phyloP scores from a whole-genome alignment of 2,888 invertebrate genomes.

The Mayetiola destructor region DNA sequence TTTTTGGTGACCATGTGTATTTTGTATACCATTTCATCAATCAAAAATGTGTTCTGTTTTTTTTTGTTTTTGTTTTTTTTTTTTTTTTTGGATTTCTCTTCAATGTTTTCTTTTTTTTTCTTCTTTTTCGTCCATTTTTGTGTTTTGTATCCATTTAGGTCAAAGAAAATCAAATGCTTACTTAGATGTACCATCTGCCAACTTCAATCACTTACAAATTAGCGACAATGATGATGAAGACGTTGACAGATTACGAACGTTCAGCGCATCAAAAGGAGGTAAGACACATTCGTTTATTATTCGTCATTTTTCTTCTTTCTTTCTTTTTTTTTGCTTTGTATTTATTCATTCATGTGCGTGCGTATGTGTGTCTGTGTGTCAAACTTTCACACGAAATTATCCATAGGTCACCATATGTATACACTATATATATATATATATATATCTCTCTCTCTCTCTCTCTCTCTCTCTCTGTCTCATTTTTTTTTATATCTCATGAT shows the following conservation, averaged over 20 bases:
- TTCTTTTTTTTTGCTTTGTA: too few relatives aligned
- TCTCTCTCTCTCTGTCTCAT: not conserved
- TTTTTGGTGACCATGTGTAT: too few relatives aligned
- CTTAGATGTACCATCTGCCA: conserved; percentile 45
- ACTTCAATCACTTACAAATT: conserved; percentile 31
- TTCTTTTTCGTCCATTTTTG: conserved; percentile 16
- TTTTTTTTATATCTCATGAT: too few relatives aligned
- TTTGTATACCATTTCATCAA: too few relatives aligned
- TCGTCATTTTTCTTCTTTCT: too few relatives aligned
- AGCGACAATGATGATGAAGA: conserved; percentile 45
- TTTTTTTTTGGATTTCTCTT: not conserved
- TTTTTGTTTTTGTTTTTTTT: too few relatives aligned
- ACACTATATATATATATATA: too few relatives aligned
- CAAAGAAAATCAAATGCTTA: conserved; percentile 50
- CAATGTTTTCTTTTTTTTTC: not conserved
- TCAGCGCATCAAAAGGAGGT: conserved; percentile 85
- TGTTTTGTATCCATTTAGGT: conserved; percentile 38
- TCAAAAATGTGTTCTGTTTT: too few relatives aligned
- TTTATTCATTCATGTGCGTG: not conserved
- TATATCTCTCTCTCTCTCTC: not conserved
- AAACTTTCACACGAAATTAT: not conserved
- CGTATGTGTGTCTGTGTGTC: not conserved
- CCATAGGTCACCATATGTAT: too few relatives aligned
- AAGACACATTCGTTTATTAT: conserved; percentile 22
- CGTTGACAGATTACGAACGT: conserved; percentile 79